Conservation (phyloP, 2,113 vertebrate species). For the Orthonyx spaldingii region DNA sequence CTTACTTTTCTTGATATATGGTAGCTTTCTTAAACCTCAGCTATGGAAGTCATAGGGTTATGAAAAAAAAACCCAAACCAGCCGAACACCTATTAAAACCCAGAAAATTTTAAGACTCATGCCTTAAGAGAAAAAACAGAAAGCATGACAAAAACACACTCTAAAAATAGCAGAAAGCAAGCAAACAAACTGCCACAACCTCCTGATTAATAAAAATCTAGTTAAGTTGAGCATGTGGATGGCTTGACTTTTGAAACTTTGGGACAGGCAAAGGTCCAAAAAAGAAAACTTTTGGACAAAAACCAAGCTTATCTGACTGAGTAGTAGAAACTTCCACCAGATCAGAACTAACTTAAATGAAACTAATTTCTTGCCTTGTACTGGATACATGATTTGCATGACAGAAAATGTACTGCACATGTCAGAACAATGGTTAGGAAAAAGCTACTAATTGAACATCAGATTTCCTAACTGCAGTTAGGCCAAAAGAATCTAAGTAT, state of each 20-base stretch:
- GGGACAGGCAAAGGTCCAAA: not conserved
- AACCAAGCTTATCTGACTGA: not conserved
- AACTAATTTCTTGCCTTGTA: not conserved
- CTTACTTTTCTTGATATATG: not conserved
- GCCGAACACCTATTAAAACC: not conserved
- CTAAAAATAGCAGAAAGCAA: not conserved
- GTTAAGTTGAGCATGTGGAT: not conserved
- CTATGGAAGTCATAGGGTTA: not conserved
- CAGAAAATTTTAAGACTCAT: not conserved
- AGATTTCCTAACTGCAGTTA: not conserved
- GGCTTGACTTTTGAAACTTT: not conserved
- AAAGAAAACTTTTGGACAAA: not conserved
- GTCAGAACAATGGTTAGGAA: not conserved
- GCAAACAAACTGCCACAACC: not conserved
- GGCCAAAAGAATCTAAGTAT: not conserved
- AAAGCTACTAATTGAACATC: not conserved
- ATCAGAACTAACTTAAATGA: not conserved
- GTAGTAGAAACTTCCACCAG: not conserved
- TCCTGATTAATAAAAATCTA: not conserved
- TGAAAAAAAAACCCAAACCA: fast-evolving
- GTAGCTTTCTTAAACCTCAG: not conserved
- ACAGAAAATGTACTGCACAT: not conserved
- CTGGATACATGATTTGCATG: not conserved
- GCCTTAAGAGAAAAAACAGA: not conserved
- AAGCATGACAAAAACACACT: not conserved